phyloP scores from a whole-genome alignment of 2,113 vertebrate species.

The Clarias gariepinus region DNA sequence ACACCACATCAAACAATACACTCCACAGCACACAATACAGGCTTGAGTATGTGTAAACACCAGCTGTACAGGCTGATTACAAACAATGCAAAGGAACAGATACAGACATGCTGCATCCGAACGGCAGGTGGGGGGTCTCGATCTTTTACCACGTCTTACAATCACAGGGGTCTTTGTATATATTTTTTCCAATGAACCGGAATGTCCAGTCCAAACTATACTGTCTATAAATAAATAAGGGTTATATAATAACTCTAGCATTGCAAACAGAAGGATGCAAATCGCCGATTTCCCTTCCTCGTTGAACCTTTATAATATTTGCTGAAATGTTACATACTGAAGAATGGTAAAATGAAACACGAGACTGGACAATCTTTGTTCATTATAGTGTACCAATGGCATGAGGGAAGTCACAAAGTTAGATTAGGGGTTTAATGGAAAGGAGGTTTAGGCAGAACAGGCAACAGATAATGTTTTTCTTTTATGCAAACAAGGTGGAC shows the following conservation, averaged over 20 bases:
- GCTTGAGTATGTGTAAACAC: constrained; percentile 34
- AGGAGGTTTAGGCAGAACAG: background rate
- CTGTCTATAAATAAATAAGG: background rate
- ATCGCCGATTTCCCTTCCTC: background rate
- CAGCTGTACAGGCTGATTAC: constrained; percentile 32
- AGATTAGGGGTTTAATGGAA: background rate
- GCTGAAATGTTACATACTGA: constrained; percentile 38
- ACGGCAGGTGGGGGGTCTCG: background rate
- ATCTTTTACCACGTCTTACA: constrained; percentile 17
- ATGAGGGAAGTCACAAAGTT: background rate
- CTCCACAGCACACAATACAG: constrained; percentile 41
- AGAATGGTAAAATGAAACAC: constrained; percentile 16
- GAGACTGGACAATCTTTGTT: constrained; percentile 50
- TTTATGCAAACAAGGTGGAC: background rate
- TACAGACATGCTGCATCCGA: constrained; percentile 40
- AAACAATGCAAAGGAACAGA: constrained; percentile 38
- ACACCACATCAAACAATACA: constrained; percentile 26
- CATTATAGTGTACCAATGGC: background rate
- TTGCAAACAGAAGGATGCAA: background rate
- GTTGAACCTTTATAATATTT: background rate
- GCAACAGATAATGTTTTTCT: background rate
- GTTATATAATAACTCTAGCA: background rate
- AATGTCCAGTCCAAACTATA: constrained; percentile 48
- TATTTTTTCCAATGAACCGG: constrained; percentile 44
- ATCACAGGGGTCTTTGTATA: constrained; percentile 12